phyloP scores from a whole-genome alignment of 1,140 invertebrate genomes.

The Tetraneura akinire region DNA sequence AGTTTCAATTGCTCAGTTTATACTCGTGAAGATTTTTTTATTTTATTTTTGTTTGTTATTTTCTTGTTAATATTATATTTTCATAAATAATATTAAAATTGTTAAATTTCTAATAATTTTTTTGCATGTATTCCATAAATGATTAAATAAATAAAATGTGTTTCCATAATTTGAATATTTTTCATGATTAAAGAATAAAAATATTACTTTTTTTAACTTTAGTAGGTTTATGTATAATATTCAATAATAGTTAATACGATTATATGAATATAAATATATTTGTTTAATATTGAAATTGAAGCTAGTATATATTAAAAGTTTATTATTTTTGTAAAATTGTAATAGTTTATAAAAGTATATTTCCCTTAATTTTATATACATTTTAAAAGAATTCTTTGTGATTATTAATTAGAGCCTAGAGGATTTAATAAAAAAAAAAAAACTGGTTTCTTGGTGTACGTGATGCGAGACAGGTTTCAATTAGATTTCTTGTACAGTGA shows the following conservation, averaged over 20 bases:
- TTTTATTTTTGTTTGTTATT: background rate
- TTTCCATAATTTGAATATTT: background rate
- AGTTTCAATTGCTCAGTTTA: background rate
- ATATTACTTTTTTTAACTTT: too few relatives aligned
- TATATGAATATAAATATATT: too few relatives aligned
- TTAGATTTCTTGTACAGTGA: background rate
- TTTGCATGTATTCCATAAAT: background rate
- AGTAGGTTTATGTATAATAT: too few relatives aligned
- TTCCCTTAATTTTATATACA: background rate
- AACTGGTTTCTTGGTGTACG: conserved; percentile 21
- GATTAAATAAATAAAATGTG: background rate
- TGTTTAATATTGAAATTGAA: too few relatives aligned
- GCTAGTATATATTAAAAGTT: too few relatives aligned
- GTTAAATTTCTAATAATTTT: background rate
- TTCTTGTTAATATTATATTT: background rate
- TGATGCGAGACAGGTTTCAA: conserved; percentile 32
- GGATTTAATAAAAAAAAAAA: background rate
- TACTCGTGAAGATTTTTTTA: background rate
- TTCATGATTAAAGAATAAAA: too few relatives aligned
- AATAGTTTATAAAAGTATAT: background rate
- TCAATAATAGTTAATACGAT: too few relatives aligned
- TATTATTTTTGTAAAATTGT: background rate
- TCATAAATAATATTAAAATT: background rate
- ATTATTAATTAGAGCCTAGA: background rate
- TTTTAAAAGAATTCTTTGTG: conserved; percentile 8